Evolutionary conservation across 2,888 invertebrate genomes (phyloP).

Genomic region (Thelaira solivaga): DNA sequence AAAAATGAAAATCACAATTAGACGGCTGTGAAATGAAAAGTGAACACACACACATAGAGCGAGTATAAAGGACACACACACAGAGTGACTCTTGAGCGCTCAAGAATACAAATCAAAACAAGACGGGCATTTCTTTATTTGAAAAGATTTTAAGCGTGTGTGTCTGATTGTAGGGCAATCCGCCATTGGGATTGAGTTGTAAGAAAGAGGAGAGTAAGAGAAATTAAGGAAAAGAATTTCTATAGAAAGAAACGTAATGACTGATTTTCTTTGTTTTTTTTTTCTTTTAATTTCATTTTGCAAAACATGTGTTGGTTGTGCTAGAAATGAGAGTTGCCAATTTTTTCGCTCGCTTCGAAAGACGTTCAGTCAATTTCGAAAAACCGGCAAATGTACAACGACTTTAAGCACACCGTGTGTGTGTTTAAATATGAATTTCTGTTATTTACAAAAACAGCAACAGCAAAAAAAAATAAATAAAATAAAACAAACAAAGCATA

Average conservation of each 20-base stretch:
- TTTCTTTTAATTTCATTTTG: background rate
- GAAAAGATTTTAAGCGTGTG: too few relatives aligned
- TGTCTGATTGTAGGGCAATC: background rate
- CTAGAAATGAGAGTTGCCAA: conserved; percentile 64
- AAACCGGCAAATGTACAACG: conserved; percentile 59
- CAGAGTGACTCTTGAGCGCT: background rate
- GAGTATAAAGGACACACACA: background rate
- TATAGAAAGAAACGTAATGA: background rate
- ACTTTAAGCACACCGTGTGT: conserved; percentile 14
- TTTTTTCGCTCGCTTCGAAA: conserved; percentile 55
- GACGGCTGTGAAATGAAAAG: conserved; percentile 45
- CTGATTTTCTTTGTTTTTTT: background rate
- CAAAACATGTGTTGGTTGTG: too few relatives aligned
- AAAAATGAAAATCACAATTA: conserved; percentile 51
- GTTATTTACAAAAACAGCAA: too few relatives aligned
- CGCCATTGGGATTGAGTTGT: too few relatives aligned
- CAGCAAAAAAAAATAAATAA: background rate
- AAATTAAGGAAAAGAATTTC: conserved; percentile 17
- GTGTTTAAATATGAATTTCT: background rate
- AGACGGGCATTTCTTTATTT: conserved; percentile 8
- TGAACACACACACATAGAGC: background rate
- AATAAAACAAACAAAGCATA: background rate
- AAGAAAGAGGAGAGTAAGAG: too few relatives aligned
- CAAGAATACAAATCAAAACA: conserved; percentile 23
- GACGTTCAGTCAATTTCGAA: conserved; percentile 63